Base-by-base conservation (phyloP, 2,888 invertebrate genomes). In the Diarsia dahlii region DNA sequence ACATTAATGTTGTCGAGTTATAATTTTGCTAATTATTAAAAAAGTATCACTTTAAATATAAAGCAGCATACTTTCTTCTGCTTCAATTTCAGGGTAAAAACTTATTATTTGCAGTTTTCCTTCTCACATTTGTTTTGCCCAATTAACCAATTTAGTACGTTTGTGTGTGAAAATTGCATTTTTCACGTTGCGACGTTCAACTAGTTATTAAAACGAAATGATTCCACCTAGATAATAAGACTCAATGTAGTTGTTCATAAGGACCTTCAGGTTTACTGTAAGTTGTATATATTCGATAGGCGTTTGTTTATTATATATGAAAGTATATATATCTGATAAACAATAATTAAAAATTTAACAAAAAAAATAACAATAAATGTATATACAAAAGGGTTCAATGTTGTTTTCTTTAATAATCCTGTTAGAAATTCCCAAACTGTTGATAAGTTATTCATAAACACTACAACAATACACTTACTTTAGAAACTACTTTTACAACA, bases 191-290 rank as follows among this genome's bases (percentile, higher is more conserved):
- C 76, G 71, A 84, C 76, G 74, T 75, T 90, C 79, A 78, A 85
- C 76, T 91, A 90, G 90, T 87, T 89, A 84, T 23, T 87, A 89
- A 90, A 90, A 91, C 87, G 90, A 93, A 93, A 93, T 94, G 90
- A 95, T 96, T 96, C 96, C 96, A 96, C 94, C 91, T 96, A 96
- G 95, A 74, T 91, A 80, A 87, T 95, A 96, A 95, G 96, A 94
- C 94, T 94, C 94, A 94, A 93, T 93, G 93, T 95, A 94, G 93
- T 92, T 94, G 90, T 90, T 91, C 86, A 74, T 95, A 94, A 95
- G 95, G 92, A 95, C 92, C 90, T 93, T 94, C 92, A 92, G 86
- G 90, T 88, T 92, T 89, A 89, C 90, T 93, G 82, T 95, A 94
- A 95, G 93, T 93, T 96, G 96, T 96, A 96, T 91, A 96, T 95